Conservation (phyloP, 2,888 invertebrate genomes). For the Pseudeuparius sepicola region DNA sequence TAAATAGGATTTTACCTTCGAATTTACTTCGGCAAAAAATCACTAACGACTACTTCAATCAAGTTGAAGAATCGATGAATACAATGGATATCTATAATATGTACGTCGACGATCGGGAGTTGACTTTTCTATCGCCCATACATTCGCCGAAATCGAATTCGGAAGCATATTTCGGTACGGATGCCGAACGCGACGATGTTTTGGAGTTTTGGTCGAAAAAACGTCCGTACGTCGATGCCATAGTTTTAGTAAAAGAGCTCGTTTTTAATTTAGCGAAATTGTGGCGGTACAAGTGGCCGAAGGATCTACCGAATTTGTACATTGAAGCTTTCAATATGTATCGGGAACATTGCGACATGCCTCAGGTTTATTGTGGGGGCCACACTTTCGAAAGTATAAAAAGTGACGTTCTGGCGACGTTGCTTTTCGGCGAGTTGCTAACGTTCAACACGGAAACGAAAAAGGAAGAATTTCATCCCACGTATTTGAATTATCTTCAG, state of each 20-base stretch:
- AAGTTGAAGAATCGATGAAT: constrained; percentile 48
- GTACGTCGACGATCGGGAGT: constrained; percentile 41
- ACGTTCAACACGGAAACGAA: constrained; percentile 24
- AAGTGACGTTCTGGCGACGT: constrained; percentile 42
- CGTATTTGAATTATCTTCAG: constrained; percentile 41
- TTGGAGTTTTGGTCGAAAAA: constrained; percentile 48
- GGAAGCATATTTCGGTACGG: constrained; percentile 54
- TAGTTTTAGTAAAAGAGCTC: constrained; percentile 51
- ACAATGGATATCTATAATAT: constrained; percentile 52
- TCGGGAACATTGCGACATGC: constrained; percentile 46
- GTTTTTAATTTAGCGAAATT: constrained; percentile 48
- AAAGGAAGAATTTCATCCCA: constrained; percentile 35
- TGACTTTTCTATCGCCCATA: constrained; percentile 30
- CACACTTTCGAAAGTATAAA: constrained; percentile 37
- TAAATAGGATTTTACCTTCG: constrained; percentile 39
- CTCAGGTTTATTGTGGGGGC: constrained; percentile 38
- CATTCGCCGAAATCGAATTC: constrained; percentile 30
- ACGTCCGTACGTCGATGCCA: constrained; percentile 47
- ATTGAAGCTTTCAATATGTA: constrained; percentile 19
- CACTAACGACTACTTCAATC: constrained; percentile 37
- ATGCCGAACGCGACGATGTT: constrained; percentile 54
- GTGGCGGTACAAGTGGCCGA: constrained; percentile 58
- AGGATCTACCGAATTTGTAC: constrained; percentile 47
- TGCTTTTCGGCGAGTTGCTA: constrained; percentile 46
- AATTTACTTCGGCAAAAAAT: constrained; percentile 30